A percentile compares a stretch with the other conserved stretches of the same genome.
Evolutionary conservation across 1,140 invertebrate genomes (phyloP).

Genomic region (Frieseomelitta varia): DNA sequence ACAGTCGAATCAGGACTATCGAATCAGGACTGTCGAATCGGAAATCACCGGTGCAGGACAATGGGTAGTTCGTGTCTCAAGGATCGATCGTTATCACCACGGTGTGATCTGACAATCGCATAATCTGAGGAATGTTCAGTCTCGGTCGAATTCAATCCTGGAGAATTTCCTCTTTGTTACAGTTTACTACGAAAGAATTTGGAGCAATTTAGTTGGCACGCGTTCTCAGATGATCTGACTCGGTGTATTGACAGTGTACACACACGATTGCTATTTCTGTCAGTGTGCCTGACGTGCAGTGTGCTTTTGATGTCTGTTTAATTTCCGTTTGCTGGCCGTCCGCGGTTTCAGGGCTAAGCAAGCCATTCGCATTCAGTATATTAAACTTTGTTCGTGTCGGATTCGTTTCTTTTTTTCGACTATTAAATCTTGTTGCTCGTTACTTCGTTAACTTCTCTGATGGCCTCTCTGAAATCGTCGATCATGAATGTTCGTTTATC

Average conservation of each 20-base stretch:
- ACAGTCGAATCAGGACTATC: neutral
- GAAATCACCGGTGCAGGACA: neutral
- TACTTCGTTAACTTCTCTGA: neutral
- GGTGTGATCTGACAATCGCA: too few relatives aligned
- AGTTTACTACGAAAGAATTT: neutral
- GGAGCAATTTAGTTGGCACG: slow-evolving; percentile 6
- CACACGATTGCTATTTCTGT: neutral
- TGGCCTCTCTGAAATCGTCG: neutral
- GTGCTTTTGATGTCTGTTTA: neutral
- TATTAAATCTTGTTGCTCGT: neutral
- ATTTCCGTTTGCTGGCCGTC: neutral
- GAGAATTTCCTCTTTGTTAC: neutral
- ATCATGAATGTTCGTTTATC: neutral
- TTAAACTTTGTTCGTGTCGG: too few relatives aligned
- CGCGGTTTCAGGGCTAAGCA: slow-evolving; percentile 11
- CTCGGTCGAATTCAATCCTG: neutral
- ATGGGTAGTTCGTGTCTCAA: neutral
- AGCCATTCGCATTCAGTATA: neutral
- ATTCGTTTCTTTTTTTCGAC: neutral
- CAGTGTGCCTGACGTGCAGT: neutral
- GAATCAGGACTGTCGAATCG: neutral
- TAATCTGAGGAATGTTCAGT: too few relatives aligned
- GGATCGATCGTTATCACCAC: too few relatives aligned
- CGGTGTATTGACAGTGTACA: too few relatives aligned
- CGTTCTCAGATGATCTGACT: neutral